phyloP scores from a whole-genome alignment of 2,888 invertebrate genomes.

The Leucophora obtusa region DNA sequence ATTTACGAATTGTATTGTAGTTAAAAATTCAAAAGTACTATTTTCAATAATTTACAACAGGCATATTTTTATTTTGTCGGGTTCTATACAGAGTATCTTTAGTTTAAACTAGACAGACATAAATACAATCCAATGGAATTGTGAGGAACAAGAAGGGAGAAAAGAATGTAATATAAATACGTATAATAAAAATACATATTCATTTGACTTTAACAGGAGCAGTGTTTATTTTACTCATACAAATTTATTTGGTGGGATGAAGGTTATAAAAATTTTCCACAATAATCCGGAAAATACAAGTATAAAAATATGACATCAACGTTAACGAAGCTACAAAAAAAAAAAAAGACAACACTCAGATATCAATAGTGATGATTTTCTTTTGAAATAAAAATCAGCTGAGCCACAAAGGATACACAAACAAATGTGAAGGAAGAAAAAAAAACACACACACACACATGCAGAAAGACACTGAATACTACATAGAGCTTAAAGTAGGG shows the following conservation, averaged over 20 bases:
- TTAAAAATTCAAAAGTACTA: too few relatives aligned
- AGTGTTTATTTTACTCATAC: not conserved
- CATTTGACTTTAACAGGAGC: not conserved
- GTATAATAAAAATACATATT: slow-evolving; percentile 5
- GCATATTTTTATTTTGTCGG: too few relatives aligned
- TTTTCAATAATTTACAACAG: too few relatives aligned
- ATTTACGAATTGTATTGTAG: too few relatives aligned
- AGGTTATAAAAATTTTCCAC: slow-evolving; percentile 49
- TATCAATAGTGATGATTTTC: slow-evolving; percentile 43
- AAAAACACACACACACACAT: too few relatives aligned
- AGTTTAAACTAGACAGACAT: slow-evolving; percentile 13
- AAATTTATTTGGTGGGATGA: slow-evolving; percentile 24
- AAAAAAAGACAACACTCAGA: slow-evolving; percentile 28
- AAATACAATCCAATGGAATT: slow-evolving; percentile 10
- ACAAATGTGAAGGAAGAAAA: slow-evolving; percentile 23
- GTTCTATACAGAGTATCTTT: not conserved
- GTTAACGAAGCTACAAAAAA: slow-evolving; percentile 23
- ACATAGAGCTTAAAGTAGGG: slow-evolving; percentile 11
- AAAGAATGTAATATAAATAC: not conserved
- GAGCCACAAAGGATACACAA: slow-evolving; percentile 46
- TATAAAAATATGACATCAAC: slow-evolving; percentile 58
- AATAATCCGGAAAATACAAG: slow-evolving; percentile 48
- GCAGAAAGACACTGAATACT: not conserved
- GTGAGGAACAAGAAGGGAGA: not conserved
- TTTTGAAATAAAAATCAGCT: slow-evolving; percentile 43